Evolutionary conservation across 2,113 vertebrate species (phyloP).

Genomic region (Spheniscus mendiculus): DNA sequence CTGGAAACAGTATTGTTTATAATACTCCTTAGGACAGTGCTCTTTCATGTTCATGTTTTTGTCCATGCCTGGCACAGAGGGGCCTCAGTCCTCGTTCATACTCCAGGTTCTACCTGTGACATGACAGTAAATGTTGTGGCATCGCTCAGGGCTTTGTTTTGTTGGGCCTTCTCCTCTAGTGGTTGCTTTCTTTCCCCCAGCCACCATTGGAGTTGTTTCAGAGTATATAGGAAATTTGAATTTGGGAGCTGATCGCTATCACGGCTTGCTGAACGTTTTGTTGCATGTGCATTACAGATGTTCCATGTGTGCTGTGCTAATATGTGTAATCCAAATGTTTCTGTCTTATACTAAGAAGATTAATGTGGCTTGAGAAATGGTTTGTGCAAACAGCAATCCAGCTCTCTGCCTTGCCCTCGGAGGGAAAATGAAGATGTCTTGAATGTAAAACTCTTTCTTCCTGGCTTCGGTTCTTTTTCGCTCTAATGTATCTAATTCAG

Average conservation of each 20-base stretch:
- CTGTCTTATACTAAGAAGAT: background rate
- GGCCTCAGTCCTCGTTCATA: background rate
- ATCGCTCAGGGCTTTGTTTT: background rate
- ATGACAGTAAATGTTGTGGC: background rate
- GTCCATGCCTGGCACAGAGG: background rate
- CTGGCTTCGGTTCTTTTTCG: background rate
- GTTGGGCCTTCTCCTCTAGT: background rate
- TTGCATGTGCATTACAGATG: rapidly evolving
- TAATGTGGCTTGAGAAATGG: background rate
- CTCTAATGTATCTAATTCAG: background rate
- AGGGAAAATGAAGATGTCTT: background rate
- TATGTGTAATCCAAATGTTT: background rate
- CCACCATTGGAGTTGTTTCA: background rate
- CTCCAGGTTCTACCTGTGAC: background rate
- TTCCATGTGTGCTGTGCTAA: background rate
- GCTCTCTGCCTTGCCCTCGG: background rate
- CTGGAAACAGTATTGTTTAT: background rate
- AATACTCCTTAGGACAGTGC: background rate
- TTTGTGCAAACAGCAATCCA: background rate
- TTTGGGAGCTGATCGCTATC: rapidly evolving
- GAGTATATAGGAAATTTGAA: background rate
- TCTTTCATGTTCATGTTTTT: background rate
- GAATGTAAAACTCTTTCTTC: background rate
- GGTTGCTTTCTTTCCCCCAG: background rate
- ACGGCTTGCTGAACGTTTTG: background rate